A percentile compares a stretch with the other conserved stretches of the same genome.
Evolutionary conservation across 2,113 vertebrate species (phyloP).

Genomic region (Pelecanoides urinatrix): DNA sequence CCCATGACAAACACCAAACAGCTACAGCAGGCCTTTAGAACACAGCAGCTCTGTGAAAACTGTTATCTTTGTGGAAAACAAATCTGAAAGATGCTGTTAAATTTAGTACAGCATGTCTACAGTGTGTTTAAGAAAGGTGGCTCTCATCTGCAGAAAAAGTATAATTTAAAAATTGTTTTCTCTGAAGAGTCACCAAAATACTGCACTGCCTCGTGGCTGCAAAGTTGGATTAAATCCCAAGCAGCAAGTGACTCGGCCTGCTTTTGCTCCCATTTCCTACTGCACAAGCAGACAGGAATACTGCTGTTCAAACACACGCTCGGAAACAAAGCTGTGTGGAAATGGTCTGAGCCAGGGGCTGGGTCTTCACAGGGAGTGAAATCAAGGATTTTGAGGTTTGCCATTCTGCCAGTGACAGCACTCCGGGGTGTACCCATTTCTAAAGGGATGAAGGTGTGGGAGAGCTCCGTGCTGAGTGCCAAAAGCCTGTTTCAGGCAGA

Average conservation of each 20-base stretch:
- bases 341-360: background rate
- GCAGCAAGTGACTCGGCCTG: background rate
- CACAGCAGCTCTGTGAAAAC: background rate
- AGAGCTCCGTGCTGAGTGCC: background rate
- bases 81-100: background rate
- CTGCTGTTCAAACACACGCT: background rate
- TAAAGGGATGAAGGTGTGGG: background rate
- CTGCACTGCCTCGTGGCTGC: background rate
- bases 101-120: background rate
- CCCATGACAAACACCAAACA: background rate
- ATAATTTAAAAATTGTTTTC: background rate
- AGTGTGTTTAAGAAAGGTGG: background rate
- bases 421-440: background rate
- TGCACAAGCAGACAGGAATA: background rate
- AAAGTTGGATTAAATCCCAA: background rate
- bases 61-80: background rate
- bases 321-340: background rate
- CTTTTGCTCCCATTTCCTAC: background rate
- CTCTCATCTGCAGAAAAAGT: background rate
- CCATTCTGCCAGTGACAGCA: background rate
- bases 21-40: background rate
- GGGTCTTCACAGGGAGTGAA: background rate
- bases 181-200: background rate
- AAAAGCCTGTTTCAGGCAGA: background rate
- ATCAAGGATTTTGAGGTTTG: background rate